Evolutionary conservation across 2,888 invertebrate genomes (phyloP), one percentile per base, ranked within the genome.

Genomic region (Zaprionus obscuricornis): DNA sequence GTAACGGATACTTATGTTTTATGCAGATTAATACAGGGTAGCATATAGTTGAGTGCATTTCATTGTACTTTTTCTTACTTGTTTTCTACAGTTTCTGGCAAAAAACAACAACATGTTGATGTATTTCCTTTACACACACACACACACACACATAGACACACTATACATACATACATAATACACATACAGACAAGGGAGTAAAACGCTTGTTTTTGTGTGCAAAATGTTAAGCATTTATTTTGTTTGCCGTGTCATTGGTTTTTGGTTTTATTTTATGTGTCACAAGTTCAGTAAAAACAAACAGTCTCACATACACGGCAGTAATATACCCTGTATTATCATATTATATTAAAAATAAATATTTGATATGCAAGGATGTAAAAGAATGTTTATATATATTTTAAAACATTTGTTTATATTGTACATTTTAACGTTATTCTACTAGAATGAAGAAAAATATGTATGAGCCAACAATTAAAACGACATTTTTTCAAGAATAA

Each of bases 171-270:
- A 18, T 22, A 31, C 31, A 22, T 14, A 31, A 10, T 8, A 33
- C 18, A 17, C 10, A 24, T 7, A 20, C 6, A 20, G 3, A 24
- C 4, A 39, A 1, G 13, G 1, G 13, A 3, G 24, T 11, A 39
- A 70, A 73, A 68, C 76, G 79, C 60, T 65, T 77, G 77, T 76
- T 71, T 63, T 66, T 59, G 57, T 62, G 43, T 60, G 52, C 47
- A 69, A 62, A 58, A 60, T 57, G 66, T 62, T 76, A 51, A 56
- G 66, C 62, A 67, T 64, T 70, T 85, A 73, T 72, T 78, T 75
- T 47, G 56, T 66, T 85, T 78, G 77, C 88, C 88, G 88, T 88
- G 87, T 87, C 87, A 78, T 85, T 87, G 86, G 86, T 85, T 84
- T 87, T 87, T n/a, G 77, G 54, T 79, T 86, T 87, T 81, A 76